Conservation (phyloP, 2,113 vertebrate species). For the Melanerpes formicivorus region DNA sequence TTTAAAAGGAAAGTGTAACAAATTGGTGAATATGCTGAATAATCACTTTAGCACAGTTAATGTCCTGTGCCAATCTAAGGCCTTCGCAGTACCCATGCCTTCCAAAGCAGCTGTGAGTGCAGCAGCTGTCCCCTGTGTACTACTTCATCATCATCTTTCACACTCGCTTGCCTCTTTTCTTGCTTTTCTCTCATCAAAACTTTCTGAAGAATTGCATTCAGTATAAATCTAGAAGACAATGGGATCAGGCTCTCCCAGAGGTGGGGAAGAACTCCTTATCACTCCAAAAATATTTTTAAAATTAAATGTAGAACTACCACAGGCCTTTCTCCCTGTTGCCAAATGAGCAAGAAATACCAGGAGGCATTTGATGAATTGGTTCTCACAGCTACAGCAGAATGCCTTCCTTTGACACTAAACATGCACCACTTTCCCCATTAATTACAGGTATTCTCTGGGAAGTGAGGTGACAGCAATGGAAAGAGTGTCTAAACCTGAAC, state of each 20-base stretch:
- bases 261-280: neutral
- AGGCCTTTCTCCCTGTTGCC: neutral
- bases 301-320: neutral
- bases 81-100: accelerated
- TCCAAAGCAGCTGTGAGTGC: neutral
- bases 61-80: neutral
- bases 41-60: neutral
- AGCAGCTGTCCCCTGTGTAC: too few relatives aligned
- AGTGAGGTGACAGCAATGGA: neutral
- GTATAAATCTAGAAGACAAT: neutral
- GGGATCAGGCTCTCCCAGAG: neutral
- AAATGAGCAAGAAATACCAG: neutral
- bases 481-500: neutral
- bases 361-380: neutral
- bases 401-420: neutral
- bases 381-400: neutral
- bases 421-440: neutral
- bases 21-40: neutral
- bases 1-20: neutral
- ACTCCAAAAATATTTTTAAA: neutral
- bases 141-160: neutral
- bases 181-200: neutral
- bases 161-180: neutral
- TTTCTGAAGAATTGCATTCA: neutral
- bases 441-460: neutral